Conservation (phyloP, 1,140 invertebrate species). For the Bicyclus anynana region DNA sequence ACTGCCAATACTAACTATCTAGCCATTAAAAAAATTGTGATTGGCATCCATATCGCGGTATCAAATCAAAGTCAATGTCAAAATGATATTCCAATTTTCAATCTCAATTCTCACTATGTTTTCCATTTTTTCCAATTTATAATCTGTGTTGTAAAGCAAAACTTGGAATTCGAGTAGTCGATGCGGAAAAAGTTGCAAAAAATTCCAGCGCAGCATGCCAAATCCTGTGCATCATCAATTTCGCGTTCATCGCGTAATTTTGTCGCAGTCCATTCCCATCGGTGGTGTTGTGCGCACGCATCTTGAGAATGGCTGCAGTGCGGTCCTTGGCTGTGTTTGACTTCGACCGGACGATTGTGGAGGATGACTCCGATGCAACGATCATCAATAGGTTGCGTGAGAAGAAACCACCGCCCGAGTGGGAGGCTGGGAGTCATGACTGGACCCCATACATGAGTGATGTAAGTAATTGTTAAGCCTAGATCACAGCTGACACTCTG, state of each 20-base stretch:
- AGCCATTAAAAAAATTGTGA: too few species aligned
- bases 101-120: too few species aligned
- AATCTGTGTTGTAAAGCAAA: too few species aligned
- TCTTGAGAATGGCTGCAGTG: constrained; percentile 32
- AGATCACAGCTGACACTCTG: too few species aligned
- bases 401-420: constrained; percentile 60
- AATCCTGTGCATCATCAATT: neutral
- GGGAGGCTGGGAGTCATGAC: constrained; percentile 48
- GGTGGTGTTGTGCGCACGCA: constrained; percentile 30
- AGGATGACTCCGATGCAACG: constrained; percentile 63
- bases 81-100: too few species aligned
- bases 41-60: too few species aligned
- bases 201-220: neutral
- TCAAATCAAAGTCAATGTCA: too few species aligned
- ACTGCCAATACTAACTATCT: too few species aligned
- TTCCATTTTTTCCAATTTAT: too few species aligned
- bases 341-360: constrained; percentile 67
- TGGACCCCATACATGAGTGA: constrained; percentile 72
- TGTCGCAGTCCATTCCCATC: constrained; percentile 7
- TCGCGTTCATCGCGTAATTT: neutral
- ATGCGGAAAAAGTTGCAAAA: constrained; percentile 1
- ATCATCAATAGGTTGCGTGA: constrained; percentile 62
- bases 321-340: constrained; percentile 60
- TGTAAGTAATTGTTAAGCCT: constrained; percentile 44
- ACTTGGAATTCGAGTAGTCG: too few species aligned